phyloP scores from a whole-genome alignment of 2,888 invertebrate species.

The Amaurobius ferox region DNA sequence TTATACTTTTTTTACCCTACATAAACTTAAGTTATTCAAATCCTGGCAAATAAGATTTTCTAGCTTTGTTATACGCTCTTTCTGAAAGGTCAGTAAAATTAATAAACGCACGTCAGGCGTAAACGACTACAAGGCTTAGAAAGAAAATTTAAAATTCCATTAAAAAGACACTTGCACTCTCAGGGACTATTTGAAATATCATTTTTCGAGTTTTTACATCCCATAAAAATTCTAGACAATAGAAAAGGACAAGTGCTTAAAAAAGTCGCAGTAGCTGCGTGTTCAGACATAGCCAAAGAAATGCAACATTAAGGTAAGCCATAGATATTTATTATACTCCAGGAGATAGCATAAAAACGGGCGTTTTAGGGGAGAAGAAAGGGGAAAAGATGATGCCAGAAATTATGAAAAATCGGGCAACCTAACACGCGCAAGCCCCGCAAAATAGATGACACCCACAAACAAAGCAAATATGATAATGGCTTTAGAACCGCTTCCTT shows the following conservation, averaged over 20 bases:
- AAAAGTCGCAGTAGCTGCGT: neutral
- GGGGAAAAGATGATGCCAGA: constrained; percentile 4
- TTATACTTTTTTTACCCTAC: too few relatives aligned
- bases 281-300: neutral
- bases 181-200: constrained; percentile 5
- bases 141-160: constrained; percentile 16
- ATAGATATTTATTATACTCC: constrained; percentile 38
- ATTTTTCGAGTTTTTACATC: constrained; percentile 14
- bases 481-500: constrained; percentile 17
- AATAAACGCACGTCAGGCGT: neutral
- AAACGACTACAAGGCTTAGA: constrained; percentile 9
- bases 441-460: constrained; percentile 50
- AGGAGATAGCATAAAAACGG: constrained; percentile 14
- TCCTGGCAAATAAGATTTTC: too few relatives aligned
- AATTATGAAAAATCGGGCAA: constrained; percentile 68
- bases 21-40: too few relatives aligned
- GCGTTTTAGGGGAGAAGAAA: neutral
- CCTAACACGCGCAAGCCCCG: constrained; percentile 40
- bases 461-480: constrained; percentile 72
- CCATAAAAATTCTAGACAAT: constrained; percentile 7
- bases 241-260: constrained; percentile 10
- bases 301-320: constrained; percentile 45
- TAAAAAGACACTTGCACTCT: neutral
- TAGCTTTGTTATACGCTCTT: too few relatives aligned
- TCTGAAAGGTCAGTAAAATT: neutral